Conservation (phyloP, 2,888 invertebrate species). For the Euzetes globulus region DNA sequence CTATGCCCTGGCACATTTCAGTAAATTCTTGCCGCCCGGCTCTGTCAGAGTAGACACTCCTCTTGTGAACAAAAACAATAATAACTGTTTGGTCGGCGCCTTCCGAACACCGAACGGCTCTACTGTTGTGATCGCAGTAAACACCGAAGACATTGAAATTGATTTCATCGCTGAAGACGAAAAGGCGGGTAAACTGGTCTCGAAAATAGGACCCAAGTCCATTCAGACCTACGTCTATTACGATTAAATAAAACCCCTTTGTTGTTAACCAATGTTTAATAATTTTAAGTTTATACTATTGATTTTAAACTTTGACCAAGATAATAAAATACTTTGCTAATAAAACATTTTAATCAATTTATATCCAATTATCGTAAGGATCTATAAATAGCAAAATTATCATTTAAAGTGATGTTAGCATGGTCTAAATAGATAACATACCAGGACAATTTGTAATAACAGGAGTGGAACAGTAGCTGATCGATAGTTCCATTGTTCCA, state of each 20-base stretch:
- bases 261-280: no score
- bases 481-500: background rate
- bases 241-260: no score
- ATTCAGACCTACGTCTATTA: background rate
- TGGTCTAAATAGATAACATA: no score
- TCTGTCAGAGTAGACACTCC: conserved; percentile 37
- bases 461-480: background rate
- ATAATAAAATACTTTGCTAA: no score
- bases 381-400: no score
- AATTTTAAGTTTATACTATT: no score
- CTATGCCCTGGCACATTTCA: conserved; percentile 54
- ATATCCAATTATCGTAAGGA: no score
- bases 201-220: background rate
- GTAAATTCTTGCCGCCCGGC: conserved; percentile 44
- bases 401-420: no score
- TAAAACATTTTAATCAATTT: no score
- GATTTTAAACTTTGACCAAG: no score
- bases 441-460: background rate
- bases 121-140: conserved; percentile 8
- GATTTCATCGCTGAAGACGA: background rate
- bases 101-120: background rate
- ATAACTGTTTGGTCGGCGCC: background rate
- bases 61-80: background rate
- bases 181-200: background rate
- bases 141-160: background rate